Conservation (phyloP, 1,140 invertebrate species). For the Parapsyche elsis region DNA sequence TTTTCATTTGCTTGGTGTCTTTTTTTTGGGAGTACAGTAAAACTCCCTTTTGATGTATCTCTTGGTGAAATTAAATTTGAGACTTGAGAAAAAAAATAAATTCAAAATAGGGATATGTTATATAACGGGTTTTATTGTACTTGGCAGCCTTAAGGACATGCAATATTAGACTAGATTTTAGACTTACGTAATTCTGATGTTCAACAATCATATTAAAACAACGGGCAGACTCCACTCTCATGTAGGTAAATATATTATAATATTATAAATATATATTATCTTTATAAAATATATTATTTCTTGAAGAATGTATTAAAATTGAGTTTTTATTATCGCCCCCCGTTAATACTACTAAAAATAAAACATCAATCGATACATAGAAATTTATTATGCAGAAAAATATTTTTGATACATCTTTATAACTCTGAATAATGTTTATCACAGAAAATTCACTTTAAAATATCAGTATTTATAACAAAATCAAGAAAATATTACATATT, state of each 20-base stretch:
- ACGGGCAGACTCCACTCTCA: constrained; percentile 30
- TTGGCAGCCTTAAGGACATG: constrained; percentile 48
- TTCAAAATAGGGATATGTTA: no score
- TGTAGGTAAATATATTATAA: constrained; percentile 29
- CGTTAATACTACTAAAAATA: neutral
- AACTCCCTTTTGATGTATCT: no score
- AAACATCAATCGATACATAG: neutral
- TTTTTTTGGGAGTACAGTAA: no score
- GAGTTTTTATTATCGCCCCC: neutral
- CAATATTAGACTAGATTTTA: constrained; percentile 48
- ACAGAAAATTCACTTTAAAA: constrained; percentile 4
- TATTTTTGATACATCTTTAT: constrained; percentile 4
- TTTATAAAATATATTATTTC: constrained; percentile 30
- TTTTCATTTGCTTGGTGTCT: no score
- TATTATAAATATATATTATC: constrained; percentile 28
- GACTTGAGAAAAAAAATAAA: no score
- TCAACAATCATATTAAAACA: constrained; percentile 9
- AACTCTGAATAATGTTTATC: neutral
- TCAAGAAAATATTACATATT: no score
- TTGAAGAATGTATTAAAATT: neutral
- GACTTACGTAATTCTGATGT: neutral
- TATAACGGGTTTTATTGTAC: no score
- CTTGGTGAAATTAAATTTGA: no score
- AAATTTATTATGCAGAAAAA: constrained; percentile 9
- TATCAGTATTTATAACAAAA: neutral